These are phyloP conservation scores for Agrotis puta DNA, from an alignment of 2,888 invertebrate genomes.

Conservation along the genomic window DNA sequence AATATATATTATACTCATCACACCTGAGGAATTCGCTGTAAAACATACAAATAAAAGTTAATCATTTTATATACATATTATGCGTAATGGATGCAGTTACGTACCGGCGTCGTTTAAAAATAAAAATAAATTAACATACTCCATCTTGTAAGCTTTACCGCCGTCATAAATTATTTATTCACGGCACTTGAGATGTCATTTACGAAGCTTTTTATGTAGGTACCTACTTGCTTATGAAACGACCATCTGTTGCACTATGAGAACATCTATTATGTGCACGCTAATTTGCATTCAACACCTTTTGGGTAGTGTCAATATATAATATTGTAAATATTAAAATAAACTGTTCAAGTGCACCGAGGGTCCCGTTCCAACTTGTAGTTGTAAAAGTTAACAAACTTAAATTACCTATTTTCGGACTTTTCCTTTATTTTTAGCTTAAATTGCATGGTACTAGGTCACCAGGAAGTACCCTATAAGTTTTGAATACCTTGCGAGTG, in stretches of 20 bases:
- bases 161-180: slow-evolving; percentile 37
- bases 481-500: too few species aligned
- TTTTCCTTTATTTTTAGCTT: too few species aligned
- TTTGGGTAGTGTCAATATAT: not conserved
- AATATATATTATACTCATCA: not conserved
- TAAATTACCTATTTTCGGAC: too few species aligned
- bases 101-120: slow-evolving; percentile 15
- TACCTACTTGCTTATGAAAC: not conserved
- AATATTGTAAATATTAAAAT: too few species aligned
- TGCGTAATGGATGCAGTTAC: slow-evolving; percentile 8
- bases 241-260: slow-evolving; percentile 25
- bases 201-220: slow-evolving; percentile 27
- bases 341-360: too few species aligned
- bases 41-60: not conserved
- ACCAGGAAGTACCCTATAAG: too few species aligned
- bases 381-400: too few species aligned
- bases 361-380: too few species aligned
- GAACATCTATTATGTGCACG: not conserved
- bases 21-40: not conserved
- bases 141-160: slow-evolving; percentile 21
- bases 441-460: too few species aligned
- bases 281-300: not conserved
- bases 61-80: slow-evolving; percentile 7
- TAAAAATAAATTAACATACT: slow-evolving; percentile 22
- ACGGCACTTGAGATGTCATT: slow-evolving; percentile 25